Conservation (phyloP, 2,797 vertebrate genomes). For the Eulemur coronatus region DNA sequence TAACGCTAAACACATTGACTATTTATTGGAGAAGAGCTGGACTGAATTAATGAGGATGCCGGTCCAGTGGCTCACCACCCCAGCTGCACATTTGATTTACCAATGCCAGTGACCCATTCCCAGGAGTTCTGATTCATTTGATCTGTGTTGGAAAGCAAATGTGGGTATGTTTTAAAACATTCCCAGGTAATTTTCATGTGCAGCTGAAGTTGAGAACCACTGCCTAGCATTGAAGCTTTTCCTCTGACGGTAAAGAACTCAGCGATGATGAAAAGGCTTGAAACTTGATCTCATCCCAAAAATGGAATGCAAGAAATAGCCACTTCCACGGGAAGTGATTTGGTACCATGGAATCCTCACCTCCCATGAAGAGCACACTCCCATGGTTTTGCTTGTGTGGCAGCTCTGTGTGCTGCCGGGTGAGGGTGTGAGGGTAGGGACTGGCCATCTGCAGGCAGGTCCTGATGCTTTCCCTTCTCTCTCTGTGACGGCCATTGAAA, state of each 20-base stretch:
- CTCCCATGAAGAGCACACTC: not conserved
- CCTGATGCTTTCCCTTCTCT: not conserved
- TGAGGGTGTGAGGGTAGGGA: not conserved
- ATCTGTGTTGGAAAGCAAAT: not conserved
- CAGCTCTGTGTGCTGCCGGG: not conserved
- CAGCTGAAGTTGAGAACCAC: not conserved
- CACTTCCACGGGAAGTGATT: not conserved
- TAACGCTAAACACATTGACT: not conserved
- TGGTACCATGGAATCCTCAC: not conserved
- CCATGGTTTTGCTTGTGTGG: not conserved
- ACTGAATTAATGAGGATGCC: not conserved
- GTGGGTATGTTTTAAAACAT: not conserved
- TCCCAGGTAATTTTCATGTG: not conserved
- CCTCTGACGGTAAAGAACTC: not conserved
- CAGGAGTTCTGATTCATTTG: not conserved
- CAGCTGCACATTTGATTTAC: not conserved
- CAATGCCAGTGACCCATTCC: not conserved
- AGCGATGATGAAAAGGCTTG: not conserved
- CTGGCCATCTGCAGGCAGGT: not conserved
- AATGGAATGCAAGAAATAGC: not conserved
- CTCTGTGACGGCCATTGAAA: not conserved
- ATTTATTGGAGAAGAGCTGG: constrained; percentile 1
- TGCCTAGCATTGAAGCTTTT: not conserved
- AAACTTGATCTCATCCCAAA: constrained; percentile 22
- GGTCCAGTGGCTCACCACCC: not conserved